These are phyloP conservation scores for Gerris lacustris DNA, from an alignment of 2,888 invertebrate genomes.

Conservation along the genomic window DNA sequence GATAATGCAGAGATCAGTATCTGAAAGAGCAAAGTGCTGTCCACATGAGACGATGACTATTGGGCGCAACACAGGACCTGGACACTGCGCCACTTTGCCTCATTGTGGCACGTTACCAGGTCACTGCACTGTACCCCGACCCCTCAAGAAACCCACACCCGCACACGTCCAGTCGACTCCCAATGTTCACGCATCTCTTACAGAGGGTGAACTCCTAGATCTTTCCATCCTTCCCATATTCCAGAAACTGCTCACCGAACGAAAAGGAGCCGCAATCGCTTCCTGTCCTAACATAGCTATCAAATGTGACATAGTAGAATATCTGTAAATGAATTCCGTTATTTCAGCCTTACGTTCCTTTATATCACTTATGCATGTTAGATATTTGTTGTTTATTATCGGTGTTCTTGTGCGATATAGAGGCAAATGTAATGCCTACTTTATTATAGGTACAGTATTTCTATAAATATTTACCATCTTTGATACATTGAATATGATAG, in stretches of 20 bases:
- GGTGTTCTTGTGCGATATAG: too few relatives aligned
- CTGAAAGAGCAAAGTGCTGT: conserved; percentile 35
- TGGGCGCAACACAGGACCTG: conserved; percentile 12
- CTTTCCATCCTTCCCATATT: conserved; percentile 81
- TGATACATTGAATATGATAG: too few relatives aligned
- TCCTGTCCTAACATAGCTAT: conserved; percentile 91
- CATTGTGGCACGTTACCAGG: background rate
- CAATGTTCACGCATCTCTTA: conserved; percentile 51
- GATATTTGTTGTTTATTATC: too few relatives aligned
- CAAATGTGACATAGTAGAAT: conserved; percentile 90
- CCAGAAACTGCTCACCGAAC: conserved; percentile 75
- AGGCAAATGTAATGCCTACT: too few relatives aligned
- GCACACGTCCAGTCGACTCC: conserved; percentile 50
- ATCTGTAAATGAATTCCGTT: conserved; percentile 47
- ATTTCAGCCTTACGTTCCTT: background rate
- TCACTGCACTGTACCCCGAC: conserved; percentile 16
- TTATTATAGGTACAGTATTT: too few relatives aligned
- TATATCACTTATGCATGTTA: background rate
- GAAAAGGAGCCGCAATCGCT: conserved; percentile 65
- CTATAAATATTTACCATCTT: too few relatives aligned
- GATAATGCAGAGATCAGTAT: conserved; percentile 41
- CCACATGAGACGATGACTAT: conserved; percentile 21
- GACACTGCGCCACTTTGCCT: background rate
- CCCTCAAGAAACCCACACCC: conserved; percentile 35
- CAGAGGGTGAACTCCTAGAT: conserved; percentile 72